Evolutionary conservation across 2,888 invertebrate genomes (phyloP).

Genomic region (Drosophila neotestacea): DNA sequence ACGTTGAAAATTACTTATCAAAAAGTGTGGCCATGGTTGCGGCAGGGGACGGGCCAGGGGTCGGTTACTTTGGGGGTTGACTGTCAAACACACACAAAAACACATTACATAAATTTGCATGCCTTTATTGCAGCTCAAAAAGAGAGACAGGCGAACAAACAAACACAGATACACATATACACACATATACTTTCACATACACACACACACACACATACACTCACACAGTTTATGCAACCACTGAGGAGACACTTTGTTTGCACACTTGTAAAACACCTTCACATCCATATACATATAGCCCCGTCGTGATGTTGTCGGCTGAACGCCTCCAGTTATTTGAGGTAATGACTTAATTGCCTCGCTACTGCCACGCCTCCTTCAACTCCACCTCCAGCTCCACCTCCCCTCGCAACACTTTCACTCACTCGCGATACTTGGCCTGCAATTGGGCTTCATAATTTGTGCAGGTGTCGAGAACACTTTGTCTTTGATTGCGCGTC

Average conservation of each 20-base stretch:
- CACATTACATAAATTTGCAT: slow-evolving; percentile 74
- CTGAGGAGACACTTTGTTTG: slow-evolving; percentile 70
- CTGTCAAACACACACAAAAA: slow-evolving; percentile 31
- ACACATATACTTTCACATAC: slow-evolving; percentile 20
- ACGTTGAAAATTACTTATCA: slow-evolving; percentile 76
- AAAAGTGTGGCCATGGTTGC: slow-evolving; percentile 51
- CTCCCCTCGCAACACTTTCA: slow-evolving; percentile 1
- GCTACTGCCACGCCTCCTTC: slow-evolving; percentile 33
- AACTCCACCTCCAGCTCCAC: no score
- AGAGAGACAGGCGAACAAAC: slow-evolving; percentile 54
- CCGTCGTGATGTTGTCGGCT: slow-evolving; percentile 7
- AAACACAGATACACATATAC: slow-evolving; percentile 24
- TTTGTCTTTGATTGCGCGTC: slow-evolving; percentile 77
- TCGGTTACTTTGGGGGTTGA: slow-evolving; percentile 9
- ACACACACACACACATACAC: slow-evolving; percentile 17
- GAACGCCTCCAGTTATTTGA: slow-evolving; percentile 66
- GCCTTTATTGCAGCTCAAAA: slow-evolving; percentile 77
- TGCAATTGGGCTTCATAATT: slow-evolving; percentile 71
- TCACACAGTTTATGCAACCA: slow-evolving; percentile 57
- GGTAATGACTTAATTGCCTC: slow-evolving; percentile 79
- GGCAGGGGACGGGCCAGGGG: neutral
- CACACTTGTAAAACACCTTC: slow-evolving; percentile 78
- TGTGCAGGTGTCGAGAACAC: slow-evolving; percentile 76
- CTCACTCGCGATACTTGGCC: slow-evolving; percentile 24
- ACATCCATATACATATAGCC: slow-evolving; percentile 19